phyloP scores from a whole-genome alignment of 2,888 invertebrate genomes.

The Volucella inflata region DNA sequence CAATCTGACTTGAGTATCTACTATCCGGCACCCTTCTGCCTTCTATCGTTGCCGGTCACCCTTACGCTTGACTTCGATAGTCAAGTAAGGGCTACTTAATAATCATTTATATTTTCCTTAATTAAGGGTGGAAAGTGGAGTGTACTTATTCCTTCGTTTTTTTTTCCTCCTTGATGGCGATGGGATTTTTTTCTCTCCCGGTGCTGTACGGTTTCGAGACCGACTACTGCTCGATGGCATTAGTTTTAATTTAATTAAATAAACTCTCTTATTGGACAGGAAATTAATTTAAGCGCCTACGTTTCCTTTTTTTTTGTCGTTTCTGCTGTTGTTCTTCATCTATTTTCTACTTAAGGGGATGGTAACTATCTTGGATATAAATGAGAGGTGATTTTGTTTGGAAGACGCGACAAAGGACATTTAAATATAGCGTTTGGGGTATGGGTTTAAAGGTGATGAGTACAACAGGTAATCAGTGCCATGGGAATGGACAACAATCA shows the following conservation, averaged over 20 bases:
- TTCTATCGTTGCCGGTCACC: background rate
- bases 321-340: background rate
- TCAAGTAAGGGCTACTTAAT: conserved; percentile 73
- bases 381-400: conserved; percentile 48
- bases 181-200: conserved; percentile 15
- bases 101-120: conserved; percentile 75
- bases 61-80: conserved; percentile 60
- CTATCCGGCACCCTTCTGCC: background rate
- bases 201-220: background rate
- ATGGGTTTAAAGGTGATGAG: conserved; percentile 3
- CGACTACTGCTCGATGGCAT: conserved; percentile 35
- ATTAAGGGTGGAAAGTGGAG: conserved; percentile 62
- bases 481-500: conserved; percentile 34
- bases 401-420: conserved; percentile 7
- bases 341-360: conserved; percentile 29
- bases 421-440: background rate
- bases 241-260: conserved; percentile 76
- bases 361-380: conserved; percentile 48
- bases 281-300: conserved; percentile 75
- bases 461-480: conserved; percentile 61
- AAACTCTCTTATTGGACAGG: conserved; percentile 76
- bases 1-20: conserved; percentile 65
- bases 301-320: conserved; percentile 8
- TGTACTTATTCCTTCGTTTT: conserved; percentile 20
- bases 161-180: conserved; percentile 14